A percentile compares a stretch with the other conserved stretches of the same genome.
phyloP scores from a whole-genome alignment of 1,140 invertebrate genomes.

The Hyphantria cunea region DNA sequence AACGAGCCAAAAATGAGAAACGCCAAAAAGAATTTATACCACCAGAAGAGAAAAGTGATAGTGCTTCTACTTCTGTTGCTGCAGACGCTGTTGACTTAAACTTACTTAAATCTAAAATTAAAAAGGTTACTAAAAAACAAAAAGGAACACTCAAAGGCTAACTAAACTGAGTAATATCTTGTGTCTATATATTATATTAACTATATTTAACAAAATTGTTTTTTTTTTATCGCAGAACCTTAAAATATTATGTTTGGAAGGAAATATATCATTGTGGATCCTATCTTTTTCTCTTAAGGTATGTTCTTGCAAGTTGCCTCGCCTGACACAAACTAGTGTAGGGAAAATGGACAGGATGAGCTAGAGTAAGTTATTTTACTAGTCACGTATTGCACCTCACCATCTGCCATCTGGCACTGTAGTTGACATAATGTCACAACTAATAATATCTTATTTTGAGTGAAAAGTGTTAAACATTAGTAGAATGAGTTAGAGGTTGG shows the following conservation, averaged over 20 bases:
- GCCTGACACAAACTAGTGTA: too few relatives aligned
- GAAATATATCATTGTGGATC: too few relatives aligned
- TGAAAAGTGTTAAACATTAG: too few relatives aligned
- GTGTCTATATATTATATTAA: not conserved
- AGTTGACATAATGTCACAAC: too few relatives aligned
- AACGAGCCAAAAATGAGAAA: conserved; percentile 88
- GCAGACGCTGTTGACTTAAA: conserved; percentile 83
- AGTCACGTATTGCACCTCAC: too few relatives aligned
- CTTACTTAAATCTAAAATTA: conserved; percentile 88
- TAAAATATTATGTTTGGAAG: not conserved
- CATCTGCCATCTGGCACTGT: too few relatives aligned
- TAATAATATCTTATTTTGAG: too few relatives aligned
- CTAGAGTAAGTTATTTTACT: too few relatives aligned
- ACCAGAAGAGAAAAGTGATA: conserved; percentile 85
- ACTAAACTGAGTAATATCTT: not conserved
- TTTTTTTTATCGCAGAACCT: not conserved
- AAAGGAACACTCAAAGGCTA: conserved; percentile 30
- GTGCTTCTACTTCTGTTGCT: conserved; percentile 34
- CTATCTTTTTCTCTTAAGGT: too few relatives aligned
- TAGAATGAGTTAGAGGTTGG: too few relatives aligned
- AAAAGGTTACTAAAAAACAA: conserved; percentile 81
- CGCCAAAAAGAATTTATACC: conserved; percentile 92
- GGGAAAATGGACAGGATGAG: too few relatives aligned
- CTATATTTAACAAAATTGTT: not conserved
- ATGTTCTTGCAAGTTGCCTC: too few relatives aligned